Evolutionary conservation across 2,888 invertebrate genomes (phyloP).

Genomic region (Yponomeuta sedellus): DNA sequence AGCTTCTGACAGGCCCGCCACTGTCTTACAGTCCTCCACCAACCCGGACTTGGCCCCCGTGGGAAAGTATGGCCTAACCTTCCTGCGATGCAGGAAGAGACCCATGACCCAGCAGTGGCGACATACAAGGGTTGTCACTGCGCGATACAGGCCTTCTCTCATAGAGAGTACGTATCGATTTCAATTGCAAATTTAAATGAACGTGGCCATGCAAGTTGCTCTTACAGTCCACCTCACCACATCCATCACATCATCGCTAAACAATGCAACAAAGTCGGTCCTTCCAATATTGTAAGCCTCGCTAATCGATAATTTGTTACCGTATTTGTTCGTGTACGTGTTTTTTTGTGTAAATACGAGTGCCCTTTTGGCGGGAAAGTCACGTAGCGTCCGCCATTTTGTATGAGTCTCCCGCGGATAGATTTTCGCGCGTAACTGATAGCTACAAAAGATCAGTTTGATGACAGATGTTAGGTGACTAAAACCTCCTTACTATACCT

Average conservation of each 20-base stretch:
- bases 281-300: not conserved
- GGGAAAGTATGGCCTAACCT: too few species aligned
- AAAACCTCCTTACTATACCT: not conserved
- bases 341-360: constrained; percentile 14
- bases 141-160: too few species aligned
- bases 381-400: constrained; percentile 5
- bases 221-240: not conserved
- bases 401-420: not conserved
- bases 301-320: constrained; percentile 17
- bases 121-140: too few species aligned
- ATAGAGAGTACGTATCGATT: too few species aligned
- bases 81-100: too few species aligned
- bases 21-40: too few species aligned
- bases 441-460: not conserved
- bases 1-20: too few species aligned
- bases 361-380: constrained; percentile 11
- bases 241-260: not conserved
- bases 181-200: not conserved
- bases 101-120: too few species aligned
- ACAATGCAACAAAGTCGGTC: not conserved
- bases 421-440: not conserved
- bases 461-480: too few species aligned
- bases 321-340: constrained; percentile 14
- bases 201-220: not conserved
- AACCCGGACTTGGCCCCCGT: too few species aligned